Conservation (phyloP, 2,113 vertebrate species). For the Pelodiscus sinensis region DNA sequence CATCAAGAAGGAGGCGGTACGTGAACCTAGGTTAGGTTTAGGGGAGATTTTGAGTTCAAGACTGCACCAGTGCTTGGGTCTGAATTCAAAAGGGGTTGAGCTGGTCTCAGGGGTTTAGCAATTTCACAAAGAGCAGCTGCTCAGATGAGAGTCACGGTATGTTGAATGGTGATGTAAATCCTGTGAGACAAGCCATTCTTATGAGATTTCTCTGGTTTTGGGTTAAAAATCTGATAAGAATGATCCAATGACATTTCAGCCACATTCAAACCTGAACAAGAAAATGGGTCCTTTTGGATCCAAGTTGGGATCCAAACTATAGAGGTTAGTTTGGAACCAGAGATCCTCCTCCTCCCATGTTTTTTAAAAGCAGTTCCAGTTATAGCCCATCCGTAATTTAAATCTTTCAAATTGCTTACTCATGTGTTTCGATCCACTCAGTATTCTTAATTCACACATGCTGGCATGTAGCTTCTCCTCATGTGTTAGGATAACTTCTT, state of each 20-base stretch:
- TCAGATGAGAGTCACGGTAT: not conserved
- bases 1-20: not conserved
- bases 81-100: not conserved
- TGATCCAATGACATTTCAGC: conserved; percentile 24
- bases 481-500: not conserved
- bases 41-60: not conserved
- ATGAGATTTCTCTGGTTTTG: conserved; percentile 24
- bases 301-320: not conserved
- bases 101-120: not conserved
- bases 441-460: not conserved
- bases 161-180: not conserved
- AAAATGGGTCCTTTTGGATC: not conserved
- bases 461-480: not conserved
- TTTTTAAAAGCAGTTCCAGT: not conserved
- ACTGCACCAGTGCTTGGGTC: not conserved
- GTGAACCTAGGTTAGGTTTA: not conserved
- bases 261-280: not conserved
- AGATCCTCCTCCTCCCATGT: too few relatives aligned
- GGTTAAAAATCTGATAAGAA: not conserved
- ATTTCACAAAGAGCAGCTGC: not conserved
- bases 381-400: conserved; percentile 1
- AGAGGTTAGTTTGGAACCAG: not conserved
- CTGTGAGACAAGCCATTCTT: not conserved
- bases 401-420: not conserved
- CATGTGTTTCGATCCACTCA: not conserved